Evolutionary conservation across 2,888 invertebrate genomes (phyloP).

Genomic region (Alviniconcha strummeri): DNA sequence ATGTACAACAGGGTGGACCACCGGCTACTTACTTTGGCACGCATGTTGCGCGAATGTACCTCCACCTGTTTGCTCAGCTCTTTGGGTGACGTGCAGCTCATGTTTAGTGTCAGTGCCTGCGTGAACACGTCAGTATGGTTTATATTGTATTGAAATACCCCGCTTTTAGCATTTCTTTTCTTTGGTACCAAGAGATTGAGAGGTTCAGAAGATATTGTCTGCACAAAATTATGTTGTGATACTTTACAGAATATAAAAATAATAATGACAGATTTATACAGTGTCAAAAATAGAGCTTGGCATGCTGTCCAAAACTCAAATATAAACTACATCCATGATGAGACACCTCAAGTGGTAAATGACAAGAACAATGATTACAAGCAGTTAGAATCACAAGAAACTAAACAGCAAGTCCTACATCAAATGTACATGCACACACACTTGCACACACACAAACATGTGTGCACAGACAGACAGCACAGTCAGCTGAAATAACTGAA

Average conservation of each 20-base stretch:
- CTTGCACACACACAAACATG: not conserved
- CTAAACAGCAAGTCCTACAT: not conserved
- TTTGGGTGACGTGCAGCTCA: constrained; percentile 50
- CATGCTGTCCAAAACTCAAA: no score
- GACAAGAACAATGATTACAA: no score
- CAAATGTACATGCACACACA: not conserved
- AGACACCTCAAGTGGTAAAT: no score
- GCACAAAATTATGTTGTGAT: no score
- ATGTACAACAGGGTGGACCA: no score
- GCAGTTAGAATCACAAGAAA: not conserved
- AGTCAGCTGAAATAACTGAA: not conserved
- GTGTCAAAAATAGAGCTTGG: no score
- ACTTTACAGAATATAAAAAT: not conserved
- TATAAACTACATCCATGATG: no score
- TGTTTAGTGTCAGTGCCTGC: constrained; percentile 59
- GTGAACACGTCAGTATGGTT: constrained; percentile 5
- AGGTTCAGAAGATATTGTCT: no score
- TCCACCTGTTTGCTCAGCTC: constrained; percentile 66
- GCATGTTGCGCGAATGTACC: constrained; percentile 63
- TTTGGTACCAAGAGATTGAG: no score
- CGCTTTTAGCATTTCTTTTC: no score
- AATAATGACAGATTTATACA: not conserved
- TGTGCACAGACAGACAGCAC: not conserved
- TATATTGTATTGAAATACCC: no score
- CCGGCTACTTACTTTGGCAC: constrained; percentile 53